These are phyloP conservation scores for Silurus asotus DNA, from an alignment of 2,113 vertebrate genomes.

Conservation along the genomic window DNA sequence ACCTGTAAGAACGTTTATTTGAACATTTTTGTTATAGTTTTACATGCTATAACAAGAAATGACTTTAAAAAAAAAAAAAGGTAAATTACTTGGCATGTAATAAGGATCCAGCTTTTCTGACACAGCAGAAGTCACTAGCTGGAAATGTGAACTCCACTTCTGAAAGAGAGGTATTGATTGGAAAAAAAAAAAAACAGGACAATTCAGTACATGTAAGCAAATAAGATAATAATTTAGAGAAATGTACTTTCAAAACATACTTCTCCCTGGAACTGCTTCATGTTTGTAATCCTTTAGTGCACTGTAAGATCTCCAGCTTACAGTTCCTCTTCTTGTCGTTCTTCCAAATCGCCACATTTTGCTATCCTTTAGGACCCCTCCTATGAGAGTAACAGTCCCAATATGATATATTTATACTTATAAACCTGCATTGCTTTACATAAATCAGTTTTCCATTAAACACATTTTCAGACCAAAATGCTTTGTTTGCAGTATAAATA, in stretches of 20 bases:
- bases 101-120: not conserved
- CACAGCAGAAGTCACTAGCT: not conserved
- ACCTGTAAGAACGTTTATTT: not conserved
- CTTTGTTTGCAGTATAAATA: not conserved
- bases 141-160: not conserved
- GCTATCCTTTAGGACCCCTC: not conserved
- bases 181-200: slow-evolving; percentile 5
- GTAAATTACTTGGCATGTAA: slow-evolving; percentile 24
- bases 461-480: not conserved
- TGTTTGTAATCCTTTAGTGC: slow-evolving; percentile 15
- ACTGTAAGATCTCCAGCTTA: slow-evolving; percentile 28
- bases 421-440: not conserved
- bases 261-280: not conserved
- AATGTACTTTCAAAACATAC: slow-evolving; percentile 1
- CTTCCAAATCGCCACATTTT: slow-evolving; percentile 52
- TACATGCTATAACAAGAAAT: not conserved
- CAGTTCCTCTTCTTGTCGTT: slow-evolving; percentile 5
- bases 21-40: not conserved
- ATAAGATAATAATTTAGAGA: not conserved
- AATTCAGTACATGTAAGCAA: not conserved
- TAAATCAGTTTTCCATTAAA: not conserved
- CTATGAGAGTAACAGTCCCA: not conserved
- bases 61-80: not conserved
- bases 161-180: not conserved
- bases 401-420: not conserved